phyloP scores from a whole-genome alignment of 2,113 vertebrate species.

The Benitochromis conjunctus region DNA sequence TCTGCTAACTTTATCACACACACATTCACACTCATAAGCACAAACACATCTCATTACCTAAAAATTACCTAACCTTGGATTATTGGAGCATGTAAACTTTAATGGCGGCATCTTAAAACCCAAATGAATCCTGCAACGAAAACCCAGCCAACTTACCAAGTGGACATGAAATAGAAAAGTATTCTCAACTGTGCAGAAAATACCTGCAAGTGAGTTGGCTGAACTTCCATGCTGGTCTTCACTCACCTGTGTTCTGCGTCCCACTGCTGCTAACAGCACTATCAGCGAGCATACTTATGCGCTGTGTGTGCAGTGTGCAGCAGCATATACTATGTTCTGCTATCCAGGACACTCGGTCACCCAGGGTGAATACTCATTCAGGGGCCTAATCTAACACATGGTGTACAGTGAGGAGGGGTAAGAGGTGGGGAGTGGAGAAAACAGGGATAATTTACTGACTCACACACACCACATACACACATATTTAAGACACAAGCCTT shows the following conservation, averaged over 20 bases:
- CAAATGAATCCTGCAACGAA: slow-evolving; percentile 17
- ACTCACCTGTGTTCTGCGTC: slow-evolving; percentile 76
- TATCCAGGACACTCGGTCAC: slow-evolving; percentile 54
- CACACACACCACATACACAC: background rate
- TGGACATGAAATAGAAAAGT: background rate
- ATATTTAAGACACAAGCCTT: background rate
- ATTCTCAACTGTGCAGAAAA: background rate
- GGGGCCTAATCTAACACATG: slow-evolving; percentile 30
- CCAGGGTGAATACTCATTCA: slow-evolving; percentile 48
- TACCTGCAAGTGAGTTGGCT: background rate
- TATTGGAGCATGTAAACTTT: slow-evolving; percentile 41
- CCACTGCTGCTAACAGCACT: slow-evolving; percentile 62
- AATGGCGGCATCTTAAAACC: background rate
- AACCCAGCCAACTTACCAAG: background rate
- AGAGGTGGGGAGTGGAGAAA: background rate
- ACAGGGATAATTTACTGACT: background rate
- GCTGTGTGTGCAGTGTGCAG: slow-evolving; percentile 9
- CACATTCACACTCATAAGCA: background rate
- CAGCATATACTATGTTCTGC: slow-evolving; percentile 40
- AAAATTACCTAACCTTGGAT: slow-evolving; percentile 34
- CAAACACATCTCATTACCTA: slow-evolving; percentile 39
- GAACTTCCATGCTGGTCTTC: background rate
- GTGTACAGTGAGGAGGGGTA: background rate
- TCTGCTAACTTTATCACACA: background rate
- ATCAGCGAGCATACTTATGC: slow-evolving; percentile 71